Base-by-base conservation (phyloP, 2,797 vertebrate genomes). In the Mormyrops boulengeri region DNA sequence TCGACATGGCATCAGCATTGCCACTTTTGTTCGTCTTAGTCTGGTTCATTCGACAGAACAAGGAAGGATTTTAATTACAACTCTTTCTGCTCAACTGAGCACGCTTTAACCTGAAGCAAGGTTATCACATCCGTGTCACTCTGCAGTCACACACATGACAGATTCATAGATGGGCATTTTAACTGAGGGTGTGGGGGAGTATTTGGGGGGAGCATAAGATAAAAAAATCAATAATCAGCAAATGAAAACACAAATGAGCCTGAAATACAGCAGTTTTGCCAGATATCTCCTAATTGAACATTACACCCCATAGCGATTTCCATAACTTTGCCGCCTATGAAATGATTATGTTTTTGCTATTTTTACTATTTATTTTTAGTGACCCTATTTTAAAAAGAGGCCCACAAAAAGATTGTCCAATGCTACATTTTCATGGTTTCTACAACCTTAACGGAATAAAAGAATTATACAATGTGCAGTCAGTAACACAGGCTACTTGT, bases 11-110 rank as follows among this genome's bases (percentile, higher is more conserved):
- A 88, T 91, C 88, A 11, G 52, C 49, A 89, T 89, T 85, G 82
- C 55, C n/a, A 30, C 89, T 89, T 69, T 60, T 91, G 57, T 85
- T 41, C 87, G 89, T 90, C 91, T 90, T 90, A 91, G 90, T 91
- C 82, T 86, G 87, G 90, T 92, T 91, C 88, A 90, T 80, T 91
- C 88, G 77, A 92, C 92, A 90, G 92, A 89, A 84, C 90, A 90
- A 87, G 91, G 87, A 69, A 91, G 91, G 89, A 52, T 91, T 95
- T 94, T 94, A 94, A 95, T 95, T 93, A 93, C 88, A 91, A 92
- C 90, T 88, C 89, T 85, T 91, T 91, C 91, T 90, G 90, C 92
- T 94, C 91, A 93, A 89, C 91, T 93, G 93, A 92, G 89, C 91
- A 88, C 66, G n/a, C 88, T 91, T 89, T 73, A 88, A 62, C 90